Base-by-base conservation (phyloP, 2,113 vertebrate species). In the Caretta caretta region DNA sequence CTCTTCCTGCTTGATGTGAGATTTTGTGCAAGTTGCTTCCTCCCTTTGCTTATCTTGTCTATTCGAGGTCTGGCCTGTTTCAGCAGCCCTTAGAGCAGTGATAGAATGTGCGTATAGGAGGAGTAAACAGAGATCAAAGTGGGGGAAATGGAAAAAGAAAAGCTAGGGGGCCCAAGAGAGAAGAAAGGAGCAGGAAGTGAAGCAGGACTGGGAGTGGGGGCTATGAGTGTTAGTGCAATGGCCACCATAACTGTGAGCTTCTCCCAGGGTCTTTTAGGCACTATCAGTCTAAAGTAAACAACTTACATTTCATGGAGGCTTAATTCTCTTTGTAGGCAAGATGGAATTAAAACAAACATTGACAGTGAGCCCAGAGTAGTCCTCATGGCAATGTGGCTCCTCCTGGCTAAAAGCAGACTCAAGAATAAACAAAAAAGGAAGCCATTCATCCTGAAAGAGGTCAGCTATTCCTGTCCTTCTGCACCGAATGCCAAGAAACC, bases 391-490 rank as follows among this genome's bases (percentile, higher is more conserved):
- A 48, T 48, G 14, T 1, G 50, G 42, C 19, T 51, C 65, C 38
- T 87, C 57, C 20, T 46, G 24, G 79, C 53, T 79, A 69, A 93
- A 51, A 84, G 27, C 83, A 57, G 84, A 72, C 53, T 42, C 57
- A 84, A 54, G 53, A 90, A 84, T 54, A 90, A 88, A 82, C 78
- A 84, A 90, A 89, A 89, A 81, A 72, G 49, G 35, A 54, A 62
- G 51, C 24, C 56, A 54, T 90, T 88, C 80, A 81, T 65, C 50
- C 93, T 62, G 42, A 54, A 80, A 49, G 86, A 90, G 79, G 49
- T 62, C 80, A 91, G 29, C 72, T 91, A 80, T 94, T 92, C 80
- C 53, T 83, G 85, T 91, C 95, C 91, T 93, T 85, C 93, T 90
- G 53, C 93, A 95, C 92, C 69, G 86, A 87, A 50, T 82, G 78